Evolutionary conservation across 2,113 vertebrate genomes (phyloP).

Genomic region (Alaudala cheleensis): DNA sequence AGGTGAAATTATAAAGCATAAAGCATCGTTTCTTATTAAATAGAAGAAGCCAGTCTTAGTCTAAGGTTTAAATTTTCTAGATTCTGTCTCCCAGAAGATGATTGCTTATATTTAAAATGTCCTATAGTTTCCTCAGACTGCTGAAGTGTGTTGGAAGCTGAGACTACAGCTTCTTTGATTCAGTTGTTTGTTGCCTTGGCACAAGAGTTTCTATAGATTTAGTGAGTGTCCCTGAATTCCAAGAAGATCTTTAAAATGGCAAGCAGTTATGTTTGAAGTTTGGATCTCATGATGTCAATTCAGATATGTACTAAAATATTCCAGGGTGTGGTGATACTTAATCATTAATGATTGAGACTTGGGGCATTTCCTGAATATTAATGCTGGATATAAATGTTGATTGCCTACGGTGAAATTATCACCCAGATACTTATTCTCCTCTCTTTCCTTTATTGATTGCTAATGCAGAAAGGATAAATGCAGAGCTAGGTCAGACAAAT

Average conservation of each 20-base stretch:
- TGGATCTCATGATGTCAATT: constrained; percentile 43
- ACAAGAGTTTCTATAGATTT: background rate
- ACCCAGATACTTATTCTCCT: background rate
- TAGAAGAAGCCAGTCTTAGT: background rate
- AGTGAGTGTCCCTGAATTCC: background rate
- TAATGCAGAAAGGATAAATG: background rate
- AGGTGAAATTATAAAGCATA: background rate
- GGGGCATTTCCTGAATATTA: constrained; percentile 59
- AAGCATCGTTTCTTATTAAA: background rate
- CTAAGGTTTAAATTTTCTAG: background rate
- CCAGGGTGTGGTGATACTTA: constrained; percentile 39
- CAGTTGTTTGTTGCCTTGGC: background rate
- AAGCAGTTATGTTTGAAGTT: constrained; percentile 23
- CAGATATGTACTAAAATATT: constrained; percentile 53
- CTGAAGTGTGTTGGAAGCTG: background rate
- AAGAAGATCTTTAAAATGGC: background rate
- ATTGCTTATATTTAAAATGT: background rate
- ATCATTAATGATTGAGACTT: constrained; percentile 62
- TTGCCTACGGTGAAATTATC: constrained; percentile 12
- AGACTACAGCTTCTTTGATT: background rate
- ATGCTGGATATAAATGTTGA: constrained; percentile 30
- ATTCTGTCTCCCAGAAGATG: background rate
- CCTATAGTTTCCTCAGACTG: background rate
- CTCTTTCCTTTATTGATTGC: background rate
- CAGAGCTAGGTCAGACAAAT: background rate